phyloP scores from a whole-genome alignment of 2,888 invertebrate species.

The Drosophila vallismaia region DNA sequence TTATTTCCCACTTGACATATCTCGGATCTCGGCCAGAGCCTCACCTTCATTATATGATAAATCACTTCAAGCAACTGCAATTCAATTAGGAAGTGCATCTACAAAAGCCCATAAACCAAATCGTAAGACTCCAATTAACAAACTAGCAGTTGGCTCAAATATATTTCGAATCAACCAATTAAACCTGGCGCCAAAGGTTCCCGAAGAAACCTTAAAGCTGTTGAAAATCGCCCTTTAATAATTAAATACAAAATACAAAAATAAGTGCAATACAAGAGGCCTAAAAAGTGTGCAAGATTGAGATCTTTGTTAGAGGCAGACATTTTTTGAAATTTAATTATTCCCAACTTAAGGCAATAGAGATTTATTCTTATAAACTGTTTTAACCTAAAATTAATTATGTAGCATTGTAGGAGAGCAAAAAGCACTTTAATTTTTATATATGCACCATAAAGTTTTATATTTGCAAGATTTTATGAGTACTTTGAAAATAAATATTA shows the following conservation, averaged over 20 bases:
- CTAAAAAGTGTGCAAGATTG: constrained; percentile 25
- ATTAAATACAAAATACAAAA: constrained; percentile 57
- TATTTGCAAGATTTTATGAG: constrained; percentile 2
- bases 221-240: constrained; percentile 49
- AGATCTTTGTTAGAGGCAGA: constrained; percentile 23
- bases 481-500: neutral
- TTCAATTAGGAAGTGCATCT: constrained; percentile 57
- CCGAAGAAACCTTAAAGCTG: constrained; percentile 30
- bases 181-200: constrained; percentile 56
- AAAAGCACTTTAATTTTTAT: constrained; percentile 1
- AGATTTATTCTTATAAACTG: neutral
- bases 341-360: neutral
- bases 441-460: constrained; percentile 14
- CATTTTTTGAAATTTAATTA: constrained; percentile 6
- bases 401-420: neutral
- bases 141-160: neutral
- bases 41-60: constrained; percentile 34
- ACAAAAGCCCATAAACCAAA: constrained; percentile 15
- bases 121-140: constrained; percentile 3
- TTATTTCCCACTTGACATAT: constrained; percentile 35
- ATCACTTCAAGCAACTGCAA: constrained; percentile 55
- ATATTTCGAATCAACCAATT: constrained; percentile 28
- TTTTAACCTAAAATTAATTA: neutral
- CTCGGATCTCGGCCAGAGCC: constrained; percentile 20
- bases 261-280: too few relatives aligned